Evolutionary conservation across 2,113 vertebrate species (phyloP).

Genomic region (Hypomesus transpacificus): DNA sequence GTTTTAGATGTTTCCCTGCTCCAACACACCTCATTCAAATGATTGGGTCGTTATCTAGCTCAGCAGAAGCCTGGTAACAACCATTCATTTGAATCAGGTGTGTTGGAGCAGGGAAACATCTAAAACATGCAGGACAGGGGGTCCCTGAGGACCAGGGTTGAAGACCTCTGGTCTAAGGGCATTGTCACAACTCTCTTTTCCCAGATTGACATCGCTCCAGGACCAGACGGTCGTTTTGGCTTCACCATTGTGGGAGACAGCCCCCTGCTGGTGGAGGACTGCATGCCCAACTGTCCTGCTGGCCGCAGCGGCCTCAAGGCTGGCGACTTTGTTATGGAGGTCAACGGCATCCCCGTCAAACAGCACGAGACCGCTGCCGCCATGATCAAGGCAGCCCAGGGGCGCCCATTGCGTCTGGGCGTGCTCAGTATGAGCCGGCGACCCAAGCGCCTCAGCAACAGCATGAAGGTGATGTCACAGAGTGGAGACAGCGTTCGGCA

Average conservation of each 20-base stretch:
- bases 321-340: constrained; percentile 79
- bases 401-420: constrained; percentile 72
- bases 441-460: constrained; percentile 68
- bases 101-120: too few species aligned
- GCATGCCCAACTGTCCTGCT: constrained; percentile 71
- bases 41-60: too few species aligned
- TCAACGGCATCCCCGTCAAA: constrained; percentile 75
- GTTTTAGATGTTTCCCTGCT: too few species aligned
- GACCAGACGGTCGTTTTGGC: constrained; percentile 69
- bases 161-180: not conserved
- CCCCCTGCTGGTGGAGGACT: constrained; percentile 78
- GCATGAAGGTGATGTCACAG: constrained; percentile 74
- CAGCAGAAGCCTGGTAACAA: too few species aligned
- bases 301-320: constrained; percentile 73
- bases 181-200: not conserved
- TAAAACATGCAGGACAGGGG: too few species aligned
- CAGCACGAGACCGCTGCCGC: constrained; percentile 65
- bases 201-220: constrained; percentile 70
- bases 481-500: constrained; percentile 66
- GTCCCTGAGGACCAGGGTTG: too few species aligned
- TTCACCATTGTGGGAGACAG: constrained; percentile 75
- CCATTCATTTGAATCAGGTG: too few species aligned
- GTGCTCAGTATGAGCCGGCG: constrained; percentile 76
- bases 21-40: too few species aligned
- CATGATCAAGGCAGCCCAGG: constrained; percentile 75